Conservation (phyloP, 2,797 vertebrate genomes). For the Cryptoprocta ferox region DNA sequence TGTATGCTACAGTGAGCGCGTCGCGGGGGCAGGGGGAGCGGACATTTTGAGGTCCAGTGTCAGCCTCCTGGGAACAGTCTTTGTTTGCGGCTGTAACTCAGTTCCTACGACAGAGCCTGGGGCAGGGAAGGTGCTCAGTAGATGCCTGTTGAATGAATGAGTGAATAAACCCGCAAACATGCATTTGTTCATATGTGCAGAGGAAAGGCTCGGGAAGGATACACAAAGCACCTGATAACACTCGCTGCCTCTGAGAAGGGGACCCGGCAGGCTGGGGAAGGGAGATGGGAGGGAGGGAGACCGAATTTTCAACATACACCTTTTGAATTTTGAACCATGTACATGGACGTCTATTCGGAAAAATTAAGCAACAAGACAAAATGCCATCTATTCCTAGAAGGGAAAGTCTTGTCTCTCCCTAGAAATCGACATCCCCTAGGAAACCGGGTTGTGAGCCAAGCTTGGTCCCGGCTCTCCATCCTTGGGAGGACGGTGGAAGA, state of each 20-base stretch:
- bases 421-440: not conserved
- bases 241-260: not conserved
- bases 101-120: not conserved
- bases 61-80: not conserved
- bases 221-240: not conserved
- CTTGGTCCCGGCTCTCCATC: not conserved
- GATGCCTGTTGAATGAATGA: not conserved
- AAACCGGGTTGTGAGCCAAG: not conserved
- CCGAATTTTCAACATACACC: not conserved
- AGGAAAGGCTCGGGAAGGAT: not conserved
- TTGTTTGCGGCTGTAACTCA: not conserved
- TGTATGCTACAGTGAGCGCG: not conserved
- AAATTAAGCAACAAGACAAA: not conserved
- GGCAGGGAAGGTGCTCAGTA: not conserved
- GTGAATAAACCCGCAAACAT: not conserved
- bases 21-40: rapidly evolving
- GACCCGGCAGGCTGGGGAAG: too few species aligned
- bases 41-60: not conserved
- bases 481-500: rapidly evolving
- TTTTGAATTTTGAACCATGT: not conserved
- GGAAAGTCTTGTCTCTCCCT: not conserved
- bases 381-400: not conserved
- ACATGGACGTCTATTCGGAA: not conserved
- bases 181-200: not conserved
- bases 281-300: not conserved